These are phyloP conservation scores for Pseudoips prasinana DNA, from an alignment of 2,888 invertebrate species.

Conservation along the genomic window DNA sequence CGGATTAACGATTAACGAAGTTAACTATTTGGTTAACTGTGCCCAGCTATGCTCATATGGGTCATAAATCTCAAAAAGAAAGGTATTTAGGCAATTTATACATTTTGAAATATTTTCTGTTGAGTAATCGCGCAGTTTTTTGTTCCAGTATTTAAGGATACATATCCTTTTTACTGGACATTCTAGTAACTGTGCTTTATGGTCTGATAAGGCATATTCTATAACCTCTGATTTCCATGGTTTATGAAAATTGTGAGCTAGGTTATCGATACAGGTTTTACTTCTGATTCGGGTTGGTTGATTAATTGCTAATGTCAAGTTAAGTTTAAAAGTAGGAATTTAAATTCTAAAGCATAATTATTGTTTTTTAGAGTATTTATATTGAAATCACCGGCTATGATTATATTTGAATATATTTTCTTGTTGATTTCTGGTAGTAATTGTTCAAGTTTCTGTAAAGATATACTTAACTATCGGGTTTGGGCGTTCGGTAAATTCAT, in stretches of 20 bases:
- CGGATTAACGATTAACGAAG: too few species aligned
- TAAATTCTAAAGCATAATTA: too few species aligned
- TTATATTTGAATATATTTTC: too few species aligned
- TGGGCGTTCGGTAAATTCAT: too few species aligned
- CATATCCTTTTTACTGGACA: neutral
- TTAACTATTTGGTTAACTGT: too few species aligned
- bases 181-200: neutral
- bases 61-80: constrained; percentile 1
- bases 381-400: too few species aligned
- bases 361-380: too few species aligned
- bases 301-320: neutral
- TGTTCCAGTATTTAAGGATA: neutral
- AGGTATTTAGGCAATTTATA: neutral
- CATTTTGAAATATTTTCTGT: neutral
- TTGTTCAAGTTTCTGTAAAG: too few species aligned
- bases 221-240: neutral
- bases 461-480: too few species aligned
- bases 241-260: neutral
- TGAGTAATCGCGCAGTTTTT: neutral
- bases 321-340: too few species aligned
- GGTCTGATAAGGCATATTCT: constrained; percentile 2
- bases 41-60: too few species aligned
- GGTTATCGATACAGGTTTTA: constrained; percentile 1
- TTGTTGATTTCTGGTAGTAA: too few species aligned
- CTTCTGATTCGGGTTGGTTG: neutral